phyloP scores from a whole-genome alignment of 2,888 invertebrate species.

The Marronus borbonicus region DNA sequence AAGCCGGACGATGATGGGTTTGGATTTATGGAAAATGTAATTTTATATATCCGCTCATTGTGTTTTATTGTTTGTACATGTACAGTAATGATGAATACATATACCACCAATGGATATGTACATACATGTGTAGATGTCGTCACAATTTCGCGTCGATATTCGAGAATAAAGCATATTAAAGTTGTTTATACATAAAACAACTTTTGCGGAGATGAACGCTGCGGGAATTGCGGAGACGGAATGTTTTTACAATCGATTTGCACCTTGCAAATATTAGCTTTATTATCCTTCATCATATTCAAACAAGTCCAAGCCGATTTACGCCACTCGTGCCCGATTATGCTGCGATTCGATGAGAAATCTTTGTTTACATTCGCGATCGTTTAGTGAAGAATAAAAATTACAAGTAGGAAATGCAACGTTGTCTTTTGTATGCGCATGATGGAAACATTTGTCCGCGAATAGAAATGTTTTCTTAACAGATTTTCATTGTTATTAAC shows the following conservation, averaged over 20 bases:
- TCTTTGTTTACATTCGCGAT: conserved; percentile 28
- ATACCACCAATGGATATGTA: neutral
- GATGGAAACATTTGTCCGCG: neutral
- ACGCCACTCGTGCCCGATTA: neutral
- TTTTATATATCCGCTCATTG: conserved; percentile 47
- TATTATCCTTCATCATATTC: conserved; percentile 39
- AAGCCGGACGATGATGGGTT: conserved; percentile 19
- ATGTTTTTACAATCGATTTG: conserved; percentile 40
- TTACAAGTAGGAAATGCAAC: neutral
- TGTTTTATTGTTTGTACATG: conserved; percentile 40
- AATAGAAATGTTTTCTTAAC: too few relatives aligned
- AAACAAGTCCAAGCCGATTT: conserved; percentile 34
- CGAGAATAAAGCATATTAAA: conserved; percentile 20
- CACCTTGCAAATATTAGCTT: conserved; percentile 42
- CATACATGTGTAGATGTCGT: conserved; percentile 1
- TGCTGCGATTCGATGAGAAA: conserved; percentile 2
- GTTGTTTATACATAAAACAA: conserved; percentile 24
- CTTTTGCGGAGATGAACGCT: neutral
- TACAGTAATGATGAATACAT: conserved; percentile 21
- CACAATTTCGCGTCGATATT: conserved; percentile 32
- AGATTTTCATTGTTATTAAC: too few relatives aligned
- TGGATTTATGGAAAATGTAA: conserved; percentile 39
- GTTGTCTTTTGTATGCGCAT: neutral
- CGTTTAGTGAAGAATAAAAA: conserved; percentile 5
- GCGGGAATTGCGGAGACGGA: neutral